Evolutionary conservation across 2,113 vertebrate species (phyloP).

Genomic region (Tursiops truncatus): DNA sequence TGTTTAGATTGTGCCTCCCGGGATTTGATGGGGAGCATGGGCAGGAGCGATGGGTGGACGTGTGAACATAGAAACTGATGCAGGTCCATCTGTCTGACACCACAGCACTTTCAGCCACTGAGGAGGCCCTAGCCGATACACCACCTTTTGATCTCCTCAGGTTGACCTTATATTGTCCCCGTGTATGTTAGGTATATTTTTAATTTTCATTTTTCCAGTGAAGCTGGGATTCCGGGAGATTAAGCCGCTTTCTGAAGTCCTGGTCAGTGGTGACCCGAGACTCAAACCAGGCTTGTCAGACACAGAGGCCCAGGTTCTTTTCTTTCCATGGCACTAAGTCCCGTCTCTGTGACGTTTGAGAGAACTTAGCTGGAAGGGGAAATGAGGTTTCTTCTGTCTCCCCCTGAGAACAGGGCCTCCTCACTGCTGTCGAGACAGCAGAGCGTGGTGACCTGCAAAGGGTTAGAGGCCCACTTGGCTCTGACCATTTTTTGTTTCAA

Average conservation of each 20-base stretch:
- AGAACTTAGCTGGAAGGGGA: background rate
- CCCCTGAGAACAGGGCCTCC: background rate
- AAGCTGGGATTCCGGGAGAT: background rate
- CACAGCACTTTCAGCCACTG: background rate
- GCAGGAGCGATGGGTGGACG: background rate
- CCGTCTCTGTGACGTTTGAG: background rate
- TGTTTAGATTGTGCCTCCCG: background rate
- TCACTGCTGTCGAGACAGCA: background rate
- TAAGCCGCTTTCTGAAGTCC: background rate
- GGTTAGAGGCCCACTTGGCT: background rate
- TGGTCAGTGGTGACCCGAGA: background rate
- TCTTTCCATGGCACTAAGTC: background rate
- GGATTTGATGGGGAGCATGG: background rate
- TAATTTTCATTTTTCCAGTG: background rate
- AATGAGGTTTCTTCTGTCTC: background rate
- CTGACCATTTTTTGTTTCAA: background rate
- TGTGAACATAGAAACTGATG: background rate
- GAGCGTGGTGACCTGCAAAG: background rate
- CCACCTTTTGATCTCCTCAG: background rate
- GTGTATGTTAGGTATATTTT: background rate
- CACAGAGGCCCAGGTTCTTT: background rate
- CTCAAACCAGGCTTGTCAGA: background rate
- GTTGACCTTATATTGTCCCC: background rate
- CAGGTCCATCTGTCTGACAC: background rate
- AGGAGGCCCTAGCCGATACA: background rate